Percentiles rank a stretch among this genome's conserved stretches.
phyloP scores from a whole-genome alignment of 2,797 vertebrate genomes.

The Sardinella longiceps region DNA sequence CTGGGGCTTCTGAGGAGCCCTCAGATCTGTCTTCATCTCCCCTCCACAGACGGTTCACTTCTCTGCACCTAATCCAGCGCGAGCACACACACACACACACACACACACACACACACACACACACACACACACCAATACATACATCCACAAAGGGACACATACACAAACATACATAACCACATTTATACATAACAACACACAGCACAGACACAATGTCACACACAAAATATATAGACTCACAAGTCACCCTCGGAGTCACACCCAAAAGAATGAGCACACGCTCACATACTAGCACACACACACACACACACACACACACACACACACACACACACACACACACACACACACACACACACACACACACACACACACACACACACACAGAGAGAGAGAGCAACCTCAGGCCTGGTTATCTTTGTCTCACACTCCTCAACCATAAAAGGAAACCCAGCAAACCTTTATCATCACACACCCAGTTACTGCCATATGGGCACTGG shows the following conservation, averaged over 20 bases:
- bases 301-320: conserved; percentile 29
- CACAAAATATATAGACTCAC: neutral
- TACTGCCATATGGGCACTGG: conserved; percentile 42
- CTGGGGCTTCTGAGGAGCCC: conserved; percentile 58
- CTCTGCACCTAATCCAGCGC: conserved; percentile 57
- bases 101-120: neutral
- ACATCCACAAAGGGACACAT: neutral
- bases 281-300: conserved; percentile 25
- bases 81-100: conserved; percentile 31
- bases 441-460: conserved; percentile 32
- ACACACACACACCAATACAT: conserved; percentile 20
- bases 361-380: conserved; percentile 31
- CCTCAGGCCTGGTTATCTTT: conserved; percentile 41
- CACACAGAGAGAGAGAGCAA: conserved; percentile 23
- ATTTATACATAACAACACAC: neutral
- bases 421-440: conserved; percentile 34
- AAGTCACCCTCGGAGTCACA: neutral
- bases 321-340: conserved; percentile 29
- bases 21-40: conserved; percentile 71
- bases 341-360: neutral
- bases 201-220: neutral
- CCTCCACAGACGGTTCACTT: conserved; percentile 65
- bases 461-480: conserved; percentile 42
- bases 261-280: neutral
- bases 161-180: neutral